Conservation (phyloP, 1,140 invertebrate species). For the Leptinotarsa texana region DNA sequence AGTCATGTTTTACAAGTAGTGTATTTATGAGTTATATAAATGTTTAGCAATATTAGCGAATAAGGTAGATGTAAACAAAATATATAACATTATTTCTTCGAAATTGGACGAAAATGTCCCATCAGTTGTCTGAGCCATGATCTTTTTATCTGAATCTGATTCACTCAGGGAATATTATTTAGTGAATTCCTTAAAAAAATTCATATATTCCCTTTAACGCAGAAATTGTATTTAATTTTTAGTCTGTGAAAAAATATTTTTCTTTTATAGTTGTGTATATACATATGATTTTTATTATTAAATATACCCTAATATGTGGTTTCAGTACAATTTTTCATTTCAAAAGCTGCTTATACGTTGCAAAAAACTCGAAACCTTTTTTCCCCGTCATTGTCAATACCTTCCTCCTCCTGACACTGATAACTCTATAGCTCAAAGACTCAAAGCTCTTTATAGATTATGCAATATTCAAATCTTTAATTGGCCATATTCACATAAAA, state of each 20-base stretch:
- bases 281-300: constrained; percentile 35
- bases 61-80: constrained; percentile 30
- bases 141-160: constrained; percentile 36
- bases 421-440: too few relatives aligned
- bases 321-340: too few relatives aligned
- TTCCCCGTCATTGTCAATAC: too few relatives aligned
- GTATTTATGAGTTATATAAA: constrained; percentile 19
- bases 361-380: too few relatives aligned
- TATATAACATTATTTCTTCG: constrained; percentile 36
- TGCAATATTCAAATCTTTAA: too few relatives aligned
- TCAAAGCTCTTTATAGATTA: too few relatives aligned
- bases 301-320: constrained; percentile 20
- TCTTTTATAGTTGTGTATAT: constrained; percentile 35
- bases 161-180: constrained; percentile 41
- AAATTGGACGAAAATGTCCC: constrained; percentile 24
- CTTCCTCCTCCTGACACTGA: too few relatives aligned
- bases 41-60: constrained; percentile 44
- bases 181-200: not conserved
- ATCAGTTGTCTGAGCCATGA: not conserved
- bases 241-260: constrained; percentile 10
- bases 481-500: too few relatives aligned
- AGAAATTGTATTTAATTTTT: constrained; percentile 19
- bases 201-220: constrained; percentile 32
- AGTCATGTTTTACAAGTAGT: constrained; percentile 14
- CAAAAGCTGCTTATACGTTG: too few relatives aligned